phyloP scores from a whole-genome alignment of 2,113 vertebrate species.

The Trematocara nigrifrons region DNA sequence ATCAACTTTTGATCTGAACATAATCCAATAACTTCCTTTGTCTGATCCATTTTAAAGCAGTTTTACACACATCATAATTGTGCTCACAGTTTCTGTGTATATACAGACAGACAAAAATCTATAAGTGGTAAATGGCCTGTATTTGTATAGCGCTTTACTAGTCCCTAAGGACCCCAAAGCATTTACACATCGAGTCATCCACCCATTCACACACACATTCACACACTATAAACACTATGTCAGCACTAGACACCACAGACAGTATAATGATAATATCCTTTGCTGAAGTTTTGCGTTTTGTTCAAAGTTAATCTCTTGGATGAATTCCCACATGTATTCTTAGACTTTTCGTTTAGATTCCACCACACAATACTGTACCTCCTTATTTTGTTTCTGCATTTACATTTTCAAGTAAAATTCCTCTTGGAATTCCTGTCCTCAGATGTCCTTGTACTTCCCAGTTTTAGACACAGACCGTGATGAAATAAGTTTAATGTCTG shows the following conservation, averaged over 20 bases:
- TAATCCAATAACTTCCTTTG: neutral
- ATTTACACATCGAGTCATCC: neutral
- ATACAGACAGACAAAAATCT: constrained; percentile 3
- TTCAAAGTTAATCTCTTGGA: constrained; percentile 6
- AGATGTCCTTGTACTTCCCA: constrained; percentile 2
- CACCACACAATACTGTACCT: constrained; percentile 20
- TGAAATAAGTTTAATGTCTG: neutral
- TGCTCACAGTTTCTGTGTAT: neutral
- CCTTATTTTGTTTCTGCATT: neutral
- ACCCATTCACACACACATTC: neutral
- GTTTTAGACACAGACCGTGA: neutral
- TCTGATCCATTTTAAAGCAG: neutral
- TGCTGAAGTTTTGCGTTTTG: neutral
- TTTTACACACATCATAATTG: neutral
- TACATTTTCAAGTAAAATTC: constrained; percentile 2
- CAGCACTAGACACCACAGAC: constrained; percentile 35
- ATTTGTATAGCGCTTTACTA: neutral
- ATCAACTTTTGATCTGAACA: neutral
- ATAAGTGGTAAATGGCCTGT: neutral
- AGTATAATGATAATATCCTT: constrained; percentile 4
- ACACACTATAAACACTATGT: constrained; percentile 13
- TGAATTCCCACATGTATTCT: neutral
- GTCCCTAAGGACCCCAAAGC: neutral
- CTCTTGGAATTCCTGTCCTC: neutral
- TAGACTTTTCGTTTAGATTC: neutral